Evolutionary conservation across 1,140 invertebrate species (phyloP), one percentile per base, ranked within the genome.

Genomic region (Amphibalanus amphitrite): DNA sequence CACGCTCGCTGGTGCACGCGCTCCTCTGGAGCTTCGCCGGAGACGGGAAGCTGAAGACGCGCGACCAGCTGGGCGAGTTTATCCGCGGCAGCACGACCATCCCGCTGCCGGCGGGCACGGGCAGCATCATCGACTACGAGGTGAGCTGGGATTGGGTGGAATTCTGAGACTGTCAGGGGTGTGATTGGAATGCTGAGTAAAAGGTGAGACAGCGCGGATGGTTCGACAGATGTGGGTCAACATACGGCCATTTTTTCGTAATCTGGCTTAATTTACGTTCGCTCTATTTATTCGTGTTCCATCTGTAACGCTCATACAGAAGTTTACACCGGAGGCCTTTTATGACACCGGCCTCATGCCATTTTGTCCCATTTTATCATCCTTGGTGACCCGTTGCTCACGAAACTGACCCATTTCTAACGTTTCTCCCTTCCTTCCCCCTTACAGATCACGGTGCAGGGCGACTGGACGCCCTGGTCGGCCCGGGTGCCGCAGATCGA

Each of bases 401-500:
- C n/a, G n/a, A n/a, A n/a, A n/a, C n/a, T n/a, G n/a, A n/a, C n/a
- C n/a, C n/a, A n/a, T n/a, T n/a, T n/a, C n/a, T n/a, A n/a, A n/a
- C n/a, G n/a, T n/a, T n/a, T n/a, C n/a, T 70, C 59, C 28, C 70
- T 40, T 59, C 64, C 74, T 73, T 69, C 70, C 74, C 71, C 38
- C 70, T 77, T 79, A 64, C 76, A 85, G 82, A 83, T 88, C 28
- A 81, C 82, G 30, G 85, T 90, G 40, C 87, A 86, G 71, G 95
- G 97, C 8, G 95, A 98, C 81, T 99, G 97, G 97, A 84, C 88
- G 67, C 88, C 93, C 3, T 99, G 97, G 97, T 92, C 92, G 71
- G 88, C 90, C 73, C 97, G 97, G 83, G 97, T 99, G 69, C 97
- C 97, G 0, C 93, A 97, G 78, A 97, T 99, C 74, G 97, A 99